phyloP scores from a whole-genome alignment of 2,797 vertebrate species.

The Argentina silus region DNA sequence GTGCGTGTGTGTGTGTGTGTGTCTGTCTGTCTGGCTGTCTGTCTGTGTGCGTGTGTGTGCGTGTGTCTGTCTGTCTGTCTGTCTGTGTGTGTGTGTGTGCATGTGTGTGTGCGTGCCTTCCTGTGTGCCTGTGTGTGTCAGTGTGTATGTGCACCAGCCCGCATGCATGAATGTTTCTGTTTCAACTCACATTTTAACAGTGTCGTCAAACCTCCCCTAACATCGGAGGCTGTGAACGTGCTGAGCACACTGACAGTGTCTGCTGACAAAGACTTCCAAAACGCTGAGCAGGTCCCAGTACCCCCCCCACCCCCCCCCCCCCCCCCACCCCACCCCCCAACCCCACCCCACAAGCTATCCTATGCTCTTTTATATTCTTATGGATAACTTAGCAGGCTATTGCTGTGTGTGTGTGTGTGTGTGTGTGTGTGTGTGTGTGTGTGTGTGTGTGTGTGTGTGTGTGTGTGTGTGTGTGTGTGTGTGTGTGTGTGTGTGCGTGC shows the following conservation, averaged over 20 bases:
- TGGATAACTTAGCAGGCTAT: background rate
- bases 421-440: conserved; percentile 1
- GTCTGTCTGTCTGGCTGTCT: too few relatives aligned
- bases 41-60: conserved; percentile 10
- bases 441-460: conserved; percentile 1
- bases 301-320: background rate
- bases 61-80: background rate
- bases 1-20: background rate
- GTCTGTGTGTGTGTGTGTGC: conserved; percentile 5
- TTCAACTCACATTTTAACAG: background rate
- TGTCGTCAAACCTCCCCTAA: conserved; percentile 11
- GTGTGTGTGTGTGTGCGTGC: background rate
- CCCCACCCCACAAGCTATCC: too few relatives aligned
- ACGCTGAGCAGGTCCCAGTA: background rate
- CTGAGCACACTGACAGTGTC: conserved; percentile 39
- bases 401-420: background rate
- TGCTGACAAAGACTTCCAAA: background rate
- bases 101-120: background rate
- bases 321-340: too few relatives aligned
- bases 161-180: background rate
- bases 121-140: background rate
- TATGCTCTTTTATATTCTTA: too few relatives aligned
- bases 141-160: background rate
- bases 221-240: conserved; percentile 21
- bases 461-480: background rate